Conservation (phyloP, 2,113 vertebrate species). For the Mohoua ochrocephala region DNA sequence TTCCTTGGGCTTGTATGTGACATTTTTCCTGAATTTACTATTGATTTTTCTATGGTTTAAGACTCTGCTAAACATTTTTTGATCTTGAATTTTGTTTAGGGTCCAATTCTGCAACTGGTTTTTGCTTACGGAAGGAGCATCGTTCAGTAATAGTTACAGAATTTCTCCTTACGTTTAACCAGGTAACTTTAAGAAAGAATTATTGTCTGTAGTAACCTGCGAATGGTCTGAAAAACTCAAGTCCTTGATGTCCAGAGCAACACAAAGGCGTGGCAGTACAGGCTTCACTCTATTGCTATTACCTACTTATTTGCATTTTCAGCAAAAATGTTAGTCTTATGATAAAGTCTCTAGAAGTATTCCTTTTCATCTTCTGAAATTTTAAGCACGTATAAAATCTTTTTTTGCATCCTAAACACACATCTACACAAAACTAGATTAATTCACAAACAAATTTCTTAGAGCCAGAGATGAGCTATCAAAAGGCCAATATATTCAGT, state of each 20-base stretch:
- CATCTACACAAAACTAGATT: background rate
- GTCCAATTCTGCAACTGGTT: background rate
- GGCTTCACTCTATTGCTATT: background rate
- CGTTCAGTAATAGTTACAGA: background rate
- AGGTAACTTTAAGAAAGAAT: background rate
- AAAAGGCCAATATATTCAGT: background rate
- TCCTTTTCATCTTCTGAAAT: background rate
- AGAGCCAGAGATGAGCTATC: background rate
- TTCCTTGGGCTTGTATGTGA: background rate
- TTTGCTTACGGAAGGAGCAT: background rate
- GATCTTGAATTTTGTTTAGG: background rate
- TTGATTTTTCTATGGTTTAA: background rate
- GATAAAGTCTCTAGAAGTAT: background rate
- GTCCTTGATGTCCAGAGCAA: background rate
- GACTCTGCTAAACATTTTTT: background rate
- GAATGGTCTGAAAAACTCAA: background rate
- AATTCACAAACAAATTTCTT: background rate
- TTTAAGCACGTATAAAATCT: background rate
- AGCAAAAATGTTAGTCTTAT: background rate
- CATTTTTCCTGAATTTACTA: background rate
- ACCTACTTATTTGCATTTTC: background rate
- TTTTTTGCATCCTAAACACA: background rate
- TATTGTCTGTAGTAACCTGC: background rate
- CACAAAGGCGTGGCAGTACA: background rate
- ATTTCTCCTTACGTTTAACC: background rate